These are phyloP conservation scores for Chaunax sp. DNA, from an alignment of 2,797 vertebrate genomes.

Conservation along the genomic window DNA sequence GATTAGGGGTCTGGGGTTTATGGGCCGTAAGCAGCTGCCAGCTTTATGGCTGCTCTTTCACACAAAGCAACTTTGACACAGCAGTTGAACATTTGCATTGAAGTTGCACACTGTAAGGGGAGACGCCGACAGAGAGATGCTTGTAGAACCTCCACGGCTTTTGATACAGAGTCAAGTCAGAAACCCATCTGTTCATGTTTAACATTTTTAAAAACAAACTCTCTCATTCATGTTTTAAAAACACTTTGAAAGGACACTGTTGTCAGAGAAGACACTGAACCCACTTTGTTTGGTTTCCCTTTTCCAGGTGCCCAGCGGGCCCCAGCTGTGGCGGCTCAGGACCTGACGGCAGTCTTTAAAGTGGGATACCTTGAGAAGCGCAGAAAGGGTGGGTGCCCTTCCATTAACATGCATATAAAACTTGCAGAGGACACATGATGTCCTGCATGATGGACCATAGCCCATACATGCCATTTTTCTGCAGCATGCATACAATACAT, in stretches of 20 bases:
- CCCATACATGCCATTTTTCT: neutral
- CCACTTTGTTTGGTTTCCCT: slow-evolving; percentile 1
- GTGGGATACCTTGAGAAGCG: slow-evolving; percentile 96
- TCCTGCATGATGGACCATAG: too few relatives aligned
- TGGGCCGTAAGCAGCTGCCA: slow-evolving; percentile 82
- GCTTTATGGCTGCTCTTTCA: slow-evolving; percentile 86
- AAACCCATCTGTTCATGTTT: slow-evolving; percentile 14
- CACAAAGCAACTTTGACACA: slow-evolving; percentile 81
- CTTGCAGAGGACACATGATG: neutral
- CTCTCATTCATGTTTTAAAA: slow-evolving; percentile 1
- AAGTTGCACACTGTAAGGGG: slow-evolving; percentile 58
- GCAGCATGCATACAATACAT: too few relatives aligned
- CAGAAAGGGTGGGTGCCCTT: slow-evolving; percentile 88
- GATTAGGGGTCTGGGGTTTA: slow-evolving; percentile 82
- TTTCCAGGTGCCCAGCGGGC: slow-evolving; percentile 85
- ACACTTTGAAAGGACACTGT: neutral
- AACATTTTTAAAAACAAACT: slow-evolving; percentile 2
- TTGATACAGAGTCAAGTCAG: neutral
- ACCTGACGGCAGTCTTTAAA: slow-evolving; percentile 90
- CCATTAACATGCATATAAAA: neutral
- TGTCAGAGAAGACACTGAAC: neutral
- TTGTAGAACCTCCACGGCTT: slow-evolving; percentile 11
- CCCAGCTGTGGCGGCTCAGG: slow-evolving; percentile 91
- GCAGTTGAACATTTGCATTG: slow-evolving; percentile 78
- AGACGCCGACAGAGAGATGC: slow-evolving; percentile 27